phyloP scores from a whole-genome alignment of 2,113 vertebrate species.

The Tragelaphus strepsiceros region DNA sequence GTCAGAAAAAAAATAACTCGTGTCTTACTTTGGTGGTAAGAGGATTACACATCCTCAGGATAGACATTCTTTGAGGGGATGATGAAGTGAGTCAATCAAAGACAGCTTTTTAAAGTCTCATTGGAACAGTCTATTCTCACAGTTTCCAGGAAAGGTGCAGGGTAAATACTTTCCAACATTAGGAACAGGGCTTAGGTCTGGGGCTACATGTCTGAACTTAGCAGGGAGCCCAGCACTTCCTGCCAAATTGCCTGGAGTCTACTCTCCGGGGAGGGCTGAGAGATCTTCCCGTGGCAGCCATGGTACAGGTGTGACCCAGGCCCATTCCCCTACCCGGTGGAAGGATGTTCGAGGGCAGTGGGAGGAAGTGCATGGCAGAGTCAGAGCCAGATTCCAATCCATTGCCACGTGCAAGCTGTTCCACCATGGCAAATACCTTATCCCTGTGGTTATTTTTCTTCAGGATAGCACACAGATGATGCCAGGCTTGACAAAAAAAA shows the following conservation, averaged over 20 bases:
- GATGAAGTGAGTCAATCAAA: background rate
- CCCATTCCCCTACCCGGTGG: background rate
- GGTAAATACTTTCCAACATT: background rate
- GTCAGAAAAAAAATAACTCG: background rate
- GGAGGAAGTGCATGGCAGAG: background rate
- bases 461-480: background rate
- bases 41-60: background rate
- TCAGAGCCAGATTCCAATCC: background rate
- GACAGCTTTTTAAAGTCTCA: background rate
- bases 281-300: background rate
- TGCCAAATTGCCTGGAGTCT: background rate
- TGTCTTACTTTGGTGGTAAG: background rate
- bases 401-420: background rate
- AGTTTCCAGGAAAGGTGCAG: background rate
- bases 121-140: background rate
- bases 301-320: background rate
- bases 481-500: accelerated
- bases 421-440: background rate
- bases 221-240: background rate
- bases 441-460: background rate
- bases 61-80: background rate
- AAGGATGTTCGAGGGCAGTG: background rate
- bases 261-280: background rate
- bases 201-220: background rate
- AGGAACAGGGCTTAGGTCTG: background rate